Evolutionary conservation across 2,888 invertebrate genomes (phyloP).

Genomic region (Heliconius ismenius): DNA sequence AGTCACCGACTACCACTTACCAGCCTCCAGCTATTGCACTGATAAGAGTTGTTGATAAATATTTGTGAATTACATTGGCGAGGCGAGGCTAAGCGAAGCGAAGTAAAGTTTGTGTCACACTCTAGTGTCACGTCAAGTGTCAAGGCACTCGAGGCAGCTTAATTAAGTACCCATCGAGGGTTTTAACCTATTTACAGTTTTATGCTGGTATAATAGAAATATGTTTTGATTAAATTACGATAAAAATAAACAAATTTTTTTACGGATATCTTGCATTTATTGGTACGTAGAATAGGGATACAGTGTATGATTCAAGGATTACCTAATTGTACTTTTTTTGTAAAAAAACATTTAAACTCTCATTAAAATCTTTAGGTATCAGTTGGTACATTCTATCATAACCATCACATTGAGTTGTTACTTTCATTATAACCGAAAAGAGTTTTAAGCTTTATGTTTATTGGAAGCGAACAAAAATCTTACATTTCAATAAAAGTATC

Average conservation of each 20-base stretch:
- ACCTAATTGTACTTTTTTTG: neutral
- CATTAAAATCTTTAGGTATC: neutral
- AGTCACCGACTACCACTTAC: slow-evolving; percentile 13
- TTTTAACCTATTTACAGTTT: slow-evolving; percentile 26
- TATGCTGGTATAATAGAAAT: slow-evolving; percentile 10
- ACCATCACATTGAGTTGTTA: neutral
- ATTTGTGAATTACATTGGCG: slow-evolving; percentile 21
- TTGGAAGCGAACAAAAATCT: slow-evolving; percentile 25
- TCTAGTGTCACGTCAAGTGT: slow-evolving; percentile 24
- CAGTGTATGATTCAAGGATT: neutral
- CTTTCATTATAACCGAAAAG: slow-evolving; percentile 15
- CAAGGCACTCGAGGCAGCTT: slow-evolving; percentile 18
- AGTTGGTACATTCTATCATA: neutral
- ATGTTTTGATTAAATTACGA: neutral
- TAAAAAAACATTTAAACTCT: neutral
- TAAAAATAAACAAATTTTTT: neutral
- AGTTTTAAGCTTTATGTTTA: slow-evolving; percentile 20
- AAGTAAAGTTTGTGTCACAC: slow-evolving; percentile 17
- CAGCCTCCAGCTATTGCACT: slow-evolving; percentile 15
- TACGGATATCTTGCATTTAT: no score
- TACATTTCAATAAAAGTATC: slow-evolving; percentile 32
- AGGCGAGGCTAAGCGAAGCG: slow-evolving; percentile 11
- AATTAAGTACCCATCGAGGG: slow-evolving; percentile 19
- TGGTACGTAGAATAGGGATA: no score
- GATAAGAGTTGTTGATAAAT: slow-evolving; percentile 28